These are phyloP conservation scores for Timema cristinae DNA, from an alignment of 2,888 invertebrate genomes.

Conservation along the genomic window DNA sequence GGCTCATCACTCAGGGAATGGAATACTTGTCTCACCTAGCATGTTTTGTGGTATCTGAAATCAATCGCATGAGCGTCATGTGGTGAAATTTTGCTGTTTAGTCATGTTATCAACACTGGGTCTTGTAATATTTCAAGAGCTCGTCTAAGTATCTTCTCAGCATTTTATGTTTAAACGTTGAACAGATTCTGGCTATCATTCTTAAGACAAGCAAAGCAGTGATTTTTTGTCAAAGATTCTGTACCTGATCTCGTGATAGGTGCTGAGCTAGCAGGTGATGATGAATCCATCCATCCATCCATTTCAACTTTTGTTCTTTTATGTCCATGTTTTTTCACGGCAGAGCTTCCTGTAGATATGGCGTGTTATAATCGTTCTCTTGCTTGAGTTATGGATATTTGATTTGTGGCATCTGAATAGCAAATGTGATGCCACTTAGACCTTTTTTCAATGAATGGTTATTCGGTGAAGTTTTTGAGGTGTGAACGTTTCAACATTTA, in stretches of 20 bases:
- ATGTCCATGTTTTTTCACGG: slow-evolving; percentile 4
- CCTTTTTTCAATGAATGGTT: neutral
- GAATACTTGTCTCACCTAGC: neutral
- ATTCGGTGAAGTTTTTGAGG: neutral
- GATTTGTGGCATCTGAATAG: slow-evolving; percentile 2
- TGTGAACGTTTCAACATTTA: neutral
- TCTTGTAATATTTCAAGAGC: neutral
- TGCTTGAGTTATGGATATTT: neutral
- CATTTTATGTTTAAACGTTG: neutral
- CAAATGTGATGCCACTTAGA: neutral
- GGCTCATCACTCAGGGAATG: neutral
- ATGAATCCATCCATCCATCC: slow-evolving; percentile 5
- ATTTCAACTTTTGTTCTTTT: neutral
- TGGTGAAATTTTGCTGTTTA: neutral
- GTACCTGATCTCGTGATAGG: slow-evolving; percentile 5
- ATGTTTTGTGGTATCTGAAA: slow-evolving; percentile 4
- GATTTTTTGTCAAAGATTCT: neutral
- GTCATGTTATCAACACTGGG: neutral
- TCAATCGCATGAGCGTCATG: slow-evolving; percentile 8
- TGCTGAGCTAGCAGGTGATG: neutral
- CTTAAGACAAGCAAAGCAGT: neutral
- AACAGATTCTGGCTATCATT: neutral
- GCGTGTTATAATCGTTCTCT: neutral
- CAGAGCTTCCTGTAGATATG: neutral
- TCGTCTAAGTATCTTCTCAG: no score